Base-by-base conservation (phyloP, 1,140 invertebrate species). In the Lucilia cuprina region DNA sequence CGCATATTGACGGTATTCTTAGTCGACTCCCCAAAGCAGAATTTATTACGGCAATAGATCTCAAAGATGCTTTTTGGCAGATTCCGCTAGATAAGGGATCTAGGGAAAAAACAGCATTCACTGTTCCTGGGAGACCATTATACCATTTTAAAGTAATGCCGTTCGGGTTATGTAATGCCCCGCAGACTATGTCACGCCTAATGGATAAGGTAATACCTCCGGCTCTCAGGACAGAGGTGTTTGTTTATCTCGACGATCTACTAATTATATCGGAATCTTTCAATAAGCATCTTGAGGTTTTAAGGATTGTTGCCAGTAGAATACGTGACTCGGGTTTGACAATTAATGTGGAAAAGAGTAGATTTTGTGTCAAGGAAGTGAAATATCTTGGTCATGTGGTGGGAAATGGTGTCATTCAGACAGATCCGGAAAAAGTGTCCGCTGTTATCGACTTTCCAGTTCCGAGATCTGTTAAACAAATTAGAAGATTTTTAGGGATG, bases 261-360 rank as follows among this genome's bases (percentile, higher is more conserved):
- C 25, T 30, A 30, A 30, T 30, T 30, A 30, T 30, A 30, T 30
- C 25, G 25, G 25, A 30, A 30, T 30, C 19, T 50, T 30, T 30
- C 25, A 30, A 30, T 30, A 30, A 30, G n/a, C 92, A 93, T 85
- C 83, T 93, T 0, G 41, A 84, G 7, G 84, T 91, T 21, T 47
- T 93, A 0, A 35, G 75, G 14, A 83, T 86, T 70, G 87, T 93
- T 5, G 87, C 92, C 5, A 70, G 87, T 9, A 85, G 87, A 47
- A 84, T 93, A 2, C 77, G 83, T 14, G 80, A 86, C 30, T 89
- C 91, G 14, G 88, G 88, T n/a, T 84, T 93, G 1, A 93, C 91
- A 19, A 87, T 93, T 7, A 93, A 92, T 74, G 86, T 91, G 2
- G 84, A 87, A 83, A 92, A 93, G 87, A 91, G 88, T 55, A 84